Evolutionary conservation across 2,113 vertebrate genomes (phyloP), one percentile per base, ranked within the genome.

Genomic region (Aspiorhynchus laticeps): DNA sequence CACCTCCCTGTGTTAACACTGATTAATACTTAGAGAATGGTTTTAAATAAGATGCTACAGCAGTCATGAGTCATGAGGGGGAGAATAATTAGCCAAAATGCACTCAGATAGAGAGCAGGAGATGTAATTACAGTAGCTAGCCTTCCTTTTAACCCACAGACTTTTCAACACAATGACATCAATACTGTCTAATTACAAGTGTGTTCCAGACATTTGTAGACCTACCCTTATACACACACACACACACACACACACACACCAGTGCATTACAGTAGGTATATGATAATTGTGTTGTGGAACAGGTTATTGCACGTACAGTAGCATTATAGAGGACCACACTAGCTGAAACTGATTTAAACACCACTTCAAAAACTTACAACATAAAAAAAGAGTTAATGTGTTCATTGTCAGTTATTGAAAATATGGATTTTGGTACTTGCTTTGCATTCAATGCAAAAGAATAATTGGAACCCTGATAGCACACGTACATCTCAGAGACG

Each of bases 61-160:
- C 53, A 38, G 33, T 80, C 51, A 15, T 80, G 53, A 61, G 28
- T 56, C 48, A 53, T 10, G 9, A 33, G 76, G 46, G 24, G 77
- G 21, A 21, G 76, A 24, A 36, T 80, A 80, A 61, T 78, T 33
- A 76, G 74, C n/a, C 53, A 21, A 80, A 80, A 80, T 59, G 21
- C 53, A 61, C 24, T 61, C 53, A 38, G 5, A 80, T 26, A 4
- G 7, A 61, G 33, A 11, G 33, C 53, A 61, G 53, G 24, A 80
- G 53, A 41, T 59, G 51, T 77, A 77, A 80, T 80, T 61, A 80
- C 33, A 59, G 51, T 80, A 59, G 53, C 31, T 14, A 36, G 33
- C 11, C 51, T 61, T 80, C 33, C 21, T 80, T 59, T 59, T 80
- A 61, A 59, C 31, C 51, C 77, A 80, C 19, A 80, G 53, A 80